Evolutionary conservation across 2,113 vertebrate genomes (phyloP).

Genomic region (human (Homo sapiens)): DNA sequence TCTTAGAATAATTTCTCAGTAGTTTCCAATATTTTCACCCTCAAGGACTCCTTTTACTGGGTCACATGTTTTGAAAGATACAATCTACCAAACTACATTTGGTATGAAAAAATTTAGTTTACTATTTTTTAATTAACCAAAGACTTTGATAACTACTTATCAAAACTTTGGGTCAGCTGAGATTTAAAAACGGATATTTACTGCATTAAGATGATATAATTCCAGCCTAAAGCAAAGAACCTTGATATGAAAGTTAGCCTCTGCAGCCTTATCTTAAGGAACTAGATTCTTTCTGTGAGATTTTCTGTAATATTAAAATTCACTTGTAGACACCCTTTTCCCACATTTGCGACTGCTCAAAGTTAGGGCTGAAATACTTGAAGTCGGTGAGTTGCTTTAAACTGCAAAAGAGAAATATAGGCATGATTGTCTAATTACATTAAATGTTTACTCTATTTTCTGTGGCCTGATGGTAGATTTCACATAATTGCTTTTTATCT

Average conservation of each 20-base stretch:
- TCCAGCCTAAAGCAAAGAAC: neutral
- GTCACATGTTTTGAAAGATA: conserved; percentile 3
- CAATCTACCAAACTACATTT: conserved; percentile 4
- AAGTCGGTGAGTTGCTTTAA: neutral
- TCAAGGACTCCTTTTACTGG: neutral
- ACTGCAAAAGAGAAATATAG: neutral
- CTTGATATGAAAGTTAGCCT: neutral
- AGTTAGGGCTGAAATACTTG: neutral
- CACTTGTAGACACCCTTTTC: neutral
- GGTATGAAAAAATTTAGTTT: neutral
- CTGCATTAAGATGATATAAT: neutral
- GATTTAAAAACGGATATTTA: neutral
- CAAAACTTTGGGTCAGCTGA: conserved; percentile 24
- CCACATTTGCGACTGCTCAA: neutral
- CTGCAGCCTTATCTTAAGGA: neutral
- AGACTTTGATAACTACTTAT: conserved; percentile 32
- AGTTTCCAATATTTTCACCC: neutral
- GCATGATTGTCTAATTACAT: neutral
- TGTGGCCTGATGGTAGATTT: conserved; percentile 45
- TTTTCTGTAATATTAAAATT: conserved; percentile 9
- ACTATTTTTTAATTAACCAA: neutral
- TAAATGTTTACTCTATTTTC: conserved; percentile 16
- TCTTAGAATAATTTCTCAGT: conserved; percentile 5
- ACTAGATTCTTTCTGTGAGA: neutral
- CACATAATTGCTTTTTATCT: neutral